Evolutionary conservation across 2,888 invertebrate species (phyloP).

Genomic region (Limulus polyphemus): DNA sequence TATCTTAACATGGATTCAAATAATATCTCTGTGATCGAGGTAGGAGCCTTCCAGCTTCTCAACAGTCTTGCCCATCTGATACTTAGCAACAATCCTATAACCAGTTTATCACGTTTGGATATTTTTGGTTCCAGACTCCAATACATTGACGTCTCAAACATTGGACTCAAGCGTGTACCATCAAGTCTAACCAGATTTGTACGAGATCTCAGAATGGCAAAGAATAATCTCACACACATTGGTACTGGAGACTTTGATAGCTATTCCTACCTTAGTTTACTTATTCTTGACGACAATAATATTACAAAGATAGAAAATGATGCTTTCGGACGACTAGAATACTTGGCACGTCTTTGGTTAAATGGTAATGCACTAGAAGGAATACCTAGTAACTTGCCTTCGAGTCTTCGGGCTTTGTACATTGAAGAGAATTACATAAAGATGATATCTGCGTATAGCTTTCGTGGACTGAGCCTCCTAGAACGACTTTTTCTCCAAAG

Average conservation of each 20-base stretch:
- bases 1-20: constrained; percentile 31
- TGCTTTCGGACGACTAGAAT: constrained; percentile 66
- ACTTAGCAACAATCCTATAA: constrained; percentile 54
- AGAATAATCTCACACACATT: constrained; percentile 58
- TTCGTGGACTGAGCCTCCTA: constrained; percentile 54
- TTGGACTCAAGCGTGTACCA: constrained; percentile 69
- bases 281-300: constrained; percentile 67
- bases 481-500: constrained; percentile 59
- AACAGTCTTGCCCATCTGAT: constrained; percentile 59
- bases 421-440: constrained; percentile 58
- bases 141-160: constrained; percentile 69
- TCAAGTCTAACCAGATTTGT: constrained; percentile 68
- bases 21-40: constrained; percentile 29
- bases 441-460: constrained; percentile 48
- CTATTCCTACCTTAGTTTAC: constrained; percentile 64
- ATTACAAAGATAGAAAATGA: constrained; percentile 67
- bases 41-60: constrained; percentile 44
- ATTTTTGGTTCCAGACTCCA: constrained; percentile 49
- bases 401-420: constrained; percentile 58
- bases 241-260: constrained; percentile 75
- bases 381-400: constrained; percentile 66
- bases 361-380: constrained; percentile 57
- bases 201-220: constrained; percentile 59
- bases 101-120: constrained; percentile 42
- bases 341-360: constrained; percentile 62